A percentile compares a stretch with the other conserved stretches of the same genome.
Evolutionary conservation across 2,888 invertebrate genomes (phyloP).

Genomic region (Ferrisia virgata): DNA sequence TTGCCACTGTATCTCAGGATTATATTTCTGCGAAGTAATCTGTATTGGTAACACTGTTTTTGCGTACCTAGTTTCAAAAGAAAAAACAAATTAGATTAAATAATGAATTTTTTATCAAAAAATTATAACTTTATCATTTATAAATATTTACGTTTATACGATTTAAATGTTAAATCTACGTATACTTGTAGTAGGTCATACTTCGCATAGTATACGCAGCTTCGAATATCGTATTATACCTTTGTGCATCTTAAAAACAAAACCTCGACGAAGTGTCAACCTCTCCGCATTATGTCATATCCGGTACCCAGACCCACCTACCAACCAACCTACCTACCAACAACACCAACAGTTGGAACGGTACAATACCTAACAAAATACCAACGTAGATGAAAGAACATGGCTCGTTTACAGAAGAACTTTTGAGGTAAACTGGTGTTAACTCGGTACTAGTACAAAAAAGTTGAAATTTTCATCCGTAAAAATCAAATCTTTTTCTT

Average conservation of each 20-base stretch:
- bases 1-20: conserved; percentile 65
- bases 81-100: background rate
- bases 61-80: background rate
- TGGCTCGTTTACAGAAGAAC: background rate
- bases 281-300: background rate
- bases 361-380: background rate
- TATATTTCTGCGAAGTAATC: conserved; percentile 66
- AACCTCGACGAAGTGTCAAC: background rate
- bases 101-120: background rate
- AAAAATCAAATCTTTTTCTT: background rate
- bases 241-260: background rate
- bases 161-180: too few species aligned
- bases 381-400: background rate
- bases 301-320: background rate
- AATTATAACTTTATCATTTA: background rate
- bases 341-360: background rate
- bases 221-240: too few species aligned
- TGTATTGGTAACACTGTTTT: conserved; percentile 27
- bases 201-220: background rate
- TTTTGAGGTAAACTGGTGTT: background rate
- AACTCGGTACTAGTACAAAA: background rate
- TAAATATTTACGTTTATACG: background rate
- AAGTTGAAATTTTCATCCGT: conserved; percentile 6
- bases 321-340: too few species aligned
- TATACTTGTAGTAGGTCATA: too few species aligned